Percentiles rank a stretch among this genome's conserved stretches.
Conservation (phyloP, 2,888 invertebrate species). For the Lysandra bellargus region DNA sequence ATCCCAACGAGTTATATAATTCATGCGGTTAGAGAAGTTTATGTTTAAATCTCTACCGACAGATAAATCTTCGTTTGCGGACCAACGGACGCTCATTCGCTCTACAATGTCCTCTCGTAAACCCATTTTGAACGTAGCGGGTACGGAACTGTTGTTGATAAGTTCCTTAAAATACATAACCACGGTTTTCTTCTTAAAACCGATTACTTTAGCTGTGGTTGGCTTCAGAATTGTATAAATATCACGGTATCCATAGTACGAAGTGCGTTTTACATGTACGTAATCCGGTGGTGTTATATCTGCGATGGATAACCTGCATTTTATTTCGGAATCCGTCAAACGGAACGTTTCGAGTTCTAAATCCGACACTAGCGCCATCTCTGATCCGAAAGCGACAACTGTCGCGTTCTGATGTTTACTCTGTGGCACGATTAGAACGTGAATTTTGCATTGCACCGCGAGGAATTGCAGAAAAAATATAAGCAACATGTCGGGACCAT, state of each 20-base stretch:
- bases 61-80: background rate
- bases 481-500: background rate
- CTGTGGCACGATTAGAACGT: slow-evolving; percentile 3
- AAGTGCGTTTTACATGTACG: background rate
- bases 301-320: background rate
- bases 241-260: background rate
- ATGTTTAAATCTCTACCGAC: background rate
- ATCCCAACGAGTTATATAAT: background rate
- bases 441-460: background rate
- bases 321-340: background rate
- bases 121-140: background rate
- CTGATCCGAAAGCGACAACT: background rate
- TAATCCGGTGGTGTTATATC: background rate
- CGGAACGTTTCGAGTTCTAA: background rate
- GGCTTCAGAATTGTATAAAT: background rate
- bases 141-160: background rate
- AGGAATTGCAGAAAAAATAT: background rate
- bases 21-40: background rate
- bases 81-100: background rate
- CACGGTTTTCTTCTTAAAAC: background rate
- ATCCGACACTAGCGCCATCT: background rate
- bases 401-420: background rate
- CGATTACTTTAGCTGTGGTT: background rate
- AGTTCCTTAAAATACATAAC: background rate
- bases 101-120: background rate